A percentile compares a stretch with the other conserved stretches of the same genome.
These are phyloP conservation scores for Agonum fuliginosum DNA, from an alignment of 2,888 invertebrate species.

Conservation along the genomic window DNA sequence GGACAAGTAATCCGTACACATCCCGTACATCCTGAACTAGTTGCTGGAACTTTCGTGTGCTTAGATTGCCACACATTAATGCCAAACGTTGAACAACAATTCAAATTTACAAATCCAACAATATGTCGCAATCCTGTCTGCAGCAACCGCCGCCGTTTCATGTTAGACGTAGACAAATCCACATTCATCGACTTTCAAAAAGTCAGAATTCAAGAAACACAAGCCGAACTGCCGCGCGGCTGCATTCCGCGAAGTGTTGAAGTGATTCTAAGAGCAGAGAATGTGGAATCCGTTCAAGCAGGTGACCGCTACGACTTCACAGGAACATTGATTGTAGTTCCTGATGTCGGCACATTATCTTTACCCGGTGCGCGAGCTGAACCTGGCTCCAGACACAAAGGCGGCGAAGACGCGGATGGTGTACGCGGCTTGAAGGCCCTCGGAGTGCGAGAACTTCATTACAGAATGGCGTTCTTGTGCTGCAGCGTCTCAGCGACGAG, in stretches of 20 bases:
- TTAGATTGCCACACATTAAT: conserved; percentile 96
- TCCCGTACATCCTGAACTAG: conserved; percentile 98
- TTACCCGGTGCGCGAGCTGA: conserved; percentile 92
- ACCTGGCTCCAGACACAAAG: conserved; percentile 83
- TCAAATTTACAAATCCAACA: conserved; percentile 96
- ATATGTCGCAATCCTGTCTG: conserved; percentile 98
- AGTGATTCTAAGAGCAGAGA: conserved; percentile 94
- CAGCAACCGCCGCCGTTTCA: conserved; percentile 91
- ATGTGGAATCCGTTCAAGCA: conserved; percentile 95
- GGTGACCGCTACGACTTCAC: conserved; percentile 93
- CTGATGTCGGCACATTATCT: conserved; percentile 92
- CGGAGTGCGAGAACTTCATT: conserved; percentile 90
- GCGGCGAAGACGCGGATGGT: conserved; percentile 85
- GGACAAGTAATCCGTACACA: conserved; percentile 98
- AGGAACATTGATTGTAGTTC: conserved; percentile 97
- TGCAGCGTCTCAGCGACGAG: conserved; percentile 93
- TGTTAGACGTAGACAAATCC: conserved; percentile 94
- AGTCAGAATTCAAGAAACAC: conserved; percentile 96
- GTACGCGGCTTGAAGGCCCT: conserved; percentile 84
- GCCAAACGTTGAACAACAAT: conserved; percentile 97
- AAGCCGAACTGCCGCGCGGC: conserved; percentile 96
- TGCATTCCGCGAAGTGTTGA: conserved; percentile 98
- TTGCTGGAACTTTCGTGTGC: conserved; percentile 93
- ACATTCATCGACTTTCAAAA: conserved; percentile 99
- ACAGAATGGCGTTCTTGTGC: conserved; percentile 94